phyloP scores from a whole-genome alignment of 2,797 vertebrate species.

The Ataeniobius toweri region DNA sequence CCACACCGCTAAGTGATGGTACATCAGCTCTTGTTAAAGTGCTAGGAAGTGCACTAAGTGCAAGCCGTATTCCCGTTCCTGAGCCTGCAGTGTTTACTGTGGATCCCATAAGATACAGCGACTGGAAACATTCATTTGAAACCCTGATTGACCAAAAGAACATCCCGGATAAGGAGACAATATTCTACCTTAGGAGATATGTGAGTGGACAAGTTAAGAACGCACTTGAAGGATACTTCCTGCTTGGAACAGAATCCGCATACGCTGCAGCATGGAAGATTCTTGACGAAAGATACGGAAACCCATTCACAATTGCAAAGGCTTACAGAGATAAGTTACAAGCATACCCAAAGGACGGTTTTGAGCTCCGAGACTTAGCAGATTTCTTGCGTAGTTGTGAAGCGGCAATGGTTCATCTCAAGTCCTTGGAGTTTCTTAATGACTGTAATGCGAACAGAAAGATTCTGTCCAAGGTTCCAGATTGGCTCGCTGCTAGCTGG shows the following conservation, averaged over 20 bases:
- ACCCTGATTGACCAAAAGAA: conserved; percentile 33
- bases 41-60: conserved; percentile 27
- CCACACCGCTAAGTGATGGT: conserved; percentile 7
- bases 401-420: conserved; percentile 38
- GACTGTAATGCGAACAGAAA: conserved; percentile 48
- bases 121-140: conserved; percentile 43
- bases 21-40: conserved; percentile 33
- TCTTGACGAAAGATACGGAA: background rate
- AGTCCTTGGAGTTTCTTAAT: conserved; percentile 43
- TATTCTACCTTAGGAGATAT: background rate
- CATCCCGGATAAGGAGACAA: background rate
- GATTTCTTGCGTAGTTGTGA: conserved; percentile 32
- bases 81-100: conserved; percentile 44
- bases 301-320: conserved; percentile 1
- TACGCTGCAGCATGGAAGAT: conserved; percentile 8
- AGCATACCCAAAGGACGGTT: conserved; percentile 42
- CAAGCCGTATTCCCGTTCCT: conserved; percentile 28
- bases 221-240: conserved; percentile 22
- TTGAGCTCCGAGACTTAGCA: conserved; percentile 41
- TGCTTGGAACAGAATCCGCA: conserved; percentile 2
- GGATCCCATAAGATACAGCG: conserved; percentile 32
- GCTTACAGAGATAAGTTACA: conserved; percentile 34
- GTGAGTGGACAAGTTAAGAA: background rate
- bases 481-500: conserved; percentile 40
- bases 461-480: conserved; percentile 45